phyloP scores from a whole-genome alignment of 2,888 invertebrate genomes.

The Coremacera marginata region DNA sequence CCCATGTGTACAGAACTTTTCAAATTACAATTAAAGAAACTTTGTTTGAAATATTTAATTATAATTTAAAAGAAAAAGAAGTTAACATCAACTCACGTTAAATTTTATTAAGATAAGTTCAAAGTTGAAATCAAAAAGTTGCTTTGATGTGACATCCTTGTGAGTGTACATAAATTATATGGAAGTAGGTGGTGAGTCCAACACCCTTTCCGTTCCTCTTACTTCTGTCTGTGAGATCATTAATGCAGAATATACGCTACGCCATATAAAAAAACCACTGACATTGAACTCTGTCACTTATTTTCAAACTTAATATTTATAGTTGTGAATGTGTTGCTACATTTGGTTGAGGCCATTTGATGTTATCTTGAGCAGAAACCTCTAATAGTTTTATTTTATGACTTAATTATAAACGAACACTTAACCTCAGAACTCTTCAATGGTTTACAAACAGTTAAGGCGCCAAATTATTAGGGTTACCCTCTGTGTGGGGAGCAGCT shows the following conservation, averaged over 20 bases:
- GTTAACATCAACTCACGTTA: too few species aligned
- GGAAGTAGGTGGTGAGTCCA: not conserved
- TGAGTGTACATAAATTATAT: not conserved
- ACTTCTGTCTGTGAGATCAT: not conserved
- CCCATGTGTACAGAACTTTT: too few species aligned
- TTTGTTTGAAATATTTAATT: too few species aligned
- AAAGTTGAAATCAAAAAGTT: too few species aligned
- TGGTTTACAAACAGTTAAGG: not conserved
- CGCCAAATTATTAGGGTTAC: constrained; percentile 19
- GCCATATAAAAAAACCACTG: too few species aligned
- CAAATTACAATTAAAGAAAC: too few species aligned
- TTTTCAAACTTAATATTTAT: not conserved
- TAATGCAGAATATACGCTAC: not conserved
- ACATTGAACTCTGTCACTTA: not conserved
- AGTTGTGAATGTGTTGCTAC: not conserved
- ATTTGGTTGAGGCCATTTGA: not conserved
- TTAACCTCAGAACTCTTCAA: not conserved
- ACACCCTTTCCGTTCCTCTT: not conserved
- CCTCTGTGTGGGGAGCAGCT: constrained; percentile 36
- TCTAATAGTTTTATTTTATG: not conserved
- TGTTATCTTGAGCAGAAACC: not conserved
- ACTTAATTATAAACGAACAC: not conserved
- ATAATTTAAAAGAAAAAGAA: too few species aligned
- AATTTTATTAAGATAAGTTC: too few species aligned
- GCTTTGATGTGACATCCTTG: not conserved